Base-by-base conservation (phyloP, 2,797 vertebrate genomes). In the Xerus rutilus region DNA sequence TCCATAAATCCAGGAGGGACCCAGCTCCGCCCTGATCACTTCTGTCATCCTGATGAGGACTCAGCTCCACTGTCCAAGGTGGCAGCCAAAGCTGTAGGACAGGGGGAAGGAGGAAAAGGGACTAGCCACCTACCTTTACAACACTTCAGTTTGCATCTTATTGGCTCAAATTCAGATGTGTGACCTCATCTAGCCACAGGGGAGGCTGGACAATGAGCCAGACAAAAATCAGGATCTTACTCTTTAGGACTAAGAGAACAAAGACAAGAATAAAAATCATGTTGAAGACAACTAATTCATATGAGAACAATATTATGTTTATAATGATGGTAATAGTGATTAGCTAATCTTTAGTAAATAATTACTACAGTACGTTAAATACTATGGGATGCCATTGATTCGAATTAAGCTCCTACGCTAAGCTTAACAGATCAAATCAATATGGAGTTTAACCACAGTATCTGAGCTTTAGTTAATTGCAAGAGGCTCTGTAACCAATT, bases 191-290 rank as follows among this genome's bases (percentile, higher is more conserved):
- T 43, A 86, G 49, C 74, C 70, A 81, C 52, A 59, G 25, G 65
- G 18, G 73, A 96, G 76, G 67, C 52, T 83, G 7, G 74, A 54
- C 85, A 73, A n/a, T 15, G 3, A 47, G 62, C 76, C 90, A 88
- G 87, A 35, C 70, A 65, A 94, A 84, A 91, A 47, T 52, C 39
- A 91, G 54, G 79, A 70, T 72, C 79, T 59, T 57, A 25, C 32
- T 57, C 12, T 45, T 89, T 47, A 39, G 79, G 59, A 93, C 57
- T 39, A 57, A 62, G 1, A 10, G 54, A 78, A 92, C 30, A 65
- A 49, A 39, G 52, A 43, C 23, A 28, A 91, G 83, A 52, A 74
- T 32, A 47, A 86, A 79, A 86, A 47, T 25, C 17, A 6, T 28
- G 43, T n/a, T n/a, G 59, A 86, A 62, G 59, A 78, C n/a, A 78